Evolutionary conservation across 2,113 vertebrate species (phyloP).

Genomic region (Ceratotherium simum): DNA sequence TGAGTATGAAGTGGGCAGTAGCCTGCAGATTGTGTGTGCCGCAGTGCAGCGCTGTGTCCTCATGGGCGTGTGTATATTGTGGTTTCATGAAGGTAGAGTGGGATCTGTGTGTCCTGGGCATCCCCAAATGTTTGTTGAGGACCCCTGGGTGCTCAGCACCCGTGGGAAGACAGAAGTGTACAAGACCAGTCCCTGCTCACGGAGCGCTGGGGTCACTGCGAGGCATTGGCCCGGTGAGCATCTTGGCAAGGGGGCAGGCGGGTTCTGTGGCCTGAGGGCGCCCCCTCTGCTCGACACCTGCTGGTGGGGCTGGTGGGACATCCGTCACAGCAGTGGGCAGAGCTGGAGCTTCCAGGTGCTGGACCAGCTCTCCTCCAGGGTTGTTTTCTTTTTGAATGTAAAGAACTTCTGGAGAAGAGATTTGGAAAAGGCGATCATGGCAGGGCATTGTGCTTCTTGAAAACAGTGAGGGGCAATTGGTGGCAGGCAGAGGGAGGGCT

Average conservation of each 20-base stretch:
- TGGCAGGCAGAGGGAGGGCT: background rate
- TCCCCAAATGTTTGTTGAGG: background rate
- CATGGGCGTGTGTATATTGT: background rate
- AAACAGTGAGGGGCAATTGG: background rate
- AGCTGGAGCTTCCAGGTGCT: background rate
- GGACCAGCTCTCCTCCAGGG: background rate
- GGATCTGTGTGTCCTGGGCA: background rate
- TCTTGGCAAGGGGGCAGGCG: background rate
- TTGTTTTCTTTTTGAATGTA: background rate
- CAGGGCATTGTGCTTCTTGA: too few species aligned
- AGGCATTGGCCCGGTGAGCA: background rate
- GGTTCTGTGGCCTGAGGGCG: too few species aligned
- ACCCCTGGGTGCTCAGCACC: background rate
- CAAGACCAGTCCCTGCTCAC: background rate
- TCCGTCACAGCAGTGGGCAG: background rate
- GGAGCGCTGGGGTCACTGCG: accelerated
- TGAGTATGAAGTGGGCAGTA: too few species aligned
- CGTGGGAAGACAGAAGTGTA: background rate
- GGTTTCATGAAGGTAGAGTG: background rate
- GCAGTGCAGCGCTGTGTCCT: background rate
- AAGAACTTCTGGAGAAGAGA: background rate
- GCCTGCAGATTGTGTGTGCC: background rate
- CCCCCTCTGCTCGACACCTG: background rate
- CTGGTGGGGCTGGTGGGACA: accelerated
- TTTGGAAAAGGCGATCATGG: background rate